phyloP scores from a whole-genome alignment of 2,797 vertebrate species.

The Sylvilagus floridanus region DNA sequence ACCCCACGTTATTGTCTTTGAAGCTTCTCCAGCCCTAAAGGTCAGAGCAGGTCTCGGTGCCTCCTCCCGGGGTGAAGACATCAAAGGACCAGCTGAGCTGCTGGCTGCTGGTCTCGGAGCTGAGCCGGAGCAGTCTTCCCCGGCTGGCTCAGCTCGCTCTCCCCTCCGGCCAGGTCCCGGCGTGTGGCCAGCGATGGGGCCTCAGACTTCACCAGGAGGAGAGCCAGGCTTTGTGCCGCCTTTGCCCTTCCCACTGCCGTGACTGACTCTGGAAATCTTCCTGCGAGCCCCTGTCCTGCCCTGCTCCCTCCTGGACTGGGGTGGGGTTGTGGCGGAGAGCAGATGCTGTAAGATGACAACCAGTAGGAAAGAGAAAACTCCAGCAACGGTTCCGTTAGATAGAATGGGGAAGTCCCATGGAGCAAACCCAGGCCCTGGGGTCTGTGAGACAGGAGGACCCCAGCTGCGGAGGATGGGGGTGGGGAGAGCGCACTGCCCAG shows the following conservation, averaged over 20 bases:
- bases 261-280: not conserved
- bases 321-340: not conserved
- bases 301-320: not conserved
- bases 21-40: slow-evolving; percentile 61
- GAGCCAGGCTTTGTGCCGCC: not conserved
- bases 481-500: not conserved
- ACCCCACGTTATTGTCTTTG: slow-evolving; percentile 61
- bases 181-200: not conserved
- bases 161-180: not conserved
- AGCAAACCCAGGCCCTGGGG: not conserved
- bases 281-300: not conserved
- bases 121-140: too few relatives aligned
- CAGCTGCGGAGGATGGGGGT: too few relatives aligned
- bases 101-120: too few relatives aligned
- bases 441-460: not conserved
- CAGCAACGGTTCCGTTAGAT: not conserved
- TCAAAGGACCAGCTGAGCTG: not conserved
- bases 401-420: not conserved
- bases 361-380: not conserved
- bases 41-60: slow-evolving; percentile 43
- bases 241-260: not conserved
- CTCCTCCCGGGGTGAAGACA: not conserved
- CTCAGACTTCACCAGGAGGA: not conserved
- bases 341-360: not conserved
- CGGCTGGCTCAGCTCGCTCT: too few relatives aligned